phyloP scores from a whole-genome alignment of 2,888 invertebrate species.

The Cartodere bifasciata region DNA sequence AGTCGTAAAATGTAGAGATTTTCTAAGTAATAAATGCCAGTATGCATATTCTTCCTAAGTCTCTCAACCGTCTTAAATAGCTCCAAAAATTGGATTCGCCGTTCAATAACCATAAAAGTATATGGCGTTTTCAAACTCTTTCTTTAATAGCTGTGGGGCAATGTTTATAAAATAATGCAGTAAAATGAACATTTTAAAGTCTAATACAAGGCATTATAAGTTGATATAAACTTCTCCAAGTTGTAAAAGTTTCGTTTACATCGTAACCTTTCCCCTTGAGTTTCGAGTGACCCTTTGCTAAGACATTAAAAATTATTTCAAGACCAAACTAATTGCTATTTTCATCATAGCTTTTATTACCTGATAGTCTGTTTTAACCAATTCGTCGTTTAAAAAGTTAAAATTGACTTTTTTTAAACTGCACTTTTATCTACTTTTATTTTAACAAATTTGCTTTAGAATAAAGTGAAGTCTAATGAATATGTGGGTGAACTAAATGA shows the following conservation, averaged over 20 bases:
- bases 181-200: constrained; percentile 36
- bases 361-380: too few species aligned
- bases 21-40: constrained; percentile 31
- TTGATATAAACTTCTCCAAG: constrained; percentile 33
- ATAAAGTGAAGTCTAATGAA: too few species aligned
- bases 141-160: constrained; percentile 34
- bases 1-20: constrained; percentile 31
- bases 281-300: too few species aligned
- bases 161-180: constrained; percentile 38
- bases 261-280: too few species aligned
- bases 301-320: too few species aligned
- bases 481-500: too few species aligned
- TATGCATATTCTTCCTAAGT: constrained; percentile 30
- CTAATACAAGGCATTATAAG: constrained; percentile 34
- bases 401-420: too few species aligned
- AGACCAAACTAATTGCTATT: too few species aligned
- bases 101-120: constrained; percentile 38
- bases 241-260: constrained; percentile 30
- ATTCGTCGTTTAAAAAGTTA: too few species aligned
- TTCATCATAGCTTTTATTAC: too few species aligned
- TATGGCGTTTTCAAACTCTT: constrained; percentile 35
- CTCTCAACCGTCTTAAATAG: constrained; percentile 33
- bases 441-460: too few species aligned
- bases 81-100: constrained; percentile 37
- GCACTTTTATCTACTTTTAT: too few species aligned